These are phyloP conservation scores for Apotomis betuletana DNA, from an alignment of 2,888 invertebrate genomes.

Conservation along the genomic window DNA sequence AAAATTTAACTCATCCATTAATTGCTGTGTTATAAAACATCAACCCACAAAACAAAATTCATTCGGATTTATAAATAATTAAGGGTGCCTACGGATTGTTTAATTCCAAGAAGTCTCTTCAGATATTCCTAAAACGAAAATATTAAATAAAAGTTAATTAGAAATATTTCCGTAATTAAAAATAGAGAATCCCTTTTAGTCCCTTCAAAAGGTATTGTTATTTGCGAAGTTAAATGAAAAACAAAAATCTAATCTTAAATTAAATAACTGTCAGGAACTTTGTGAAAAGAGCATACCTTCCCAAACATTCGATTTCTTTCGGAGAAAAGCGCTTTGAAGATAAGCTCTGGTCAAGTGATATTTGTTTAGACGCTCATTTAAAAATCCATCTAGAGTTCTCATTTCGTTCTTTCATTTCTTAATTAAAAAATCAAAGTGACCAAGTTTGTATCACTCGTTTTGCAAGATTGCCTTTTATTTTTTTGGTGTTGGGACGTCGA, in stretches of 20 bases:
- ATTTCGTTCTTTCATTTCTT: conserved; percentile 29
- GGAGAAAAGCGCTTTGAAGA: conserved; percentile 30
- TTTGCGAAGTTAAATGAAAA: neutral
- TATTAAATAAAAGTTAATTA: neutral
- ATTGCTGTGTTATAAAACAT: too few species aligned
- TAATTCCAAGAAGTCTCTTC: too few species aligned
- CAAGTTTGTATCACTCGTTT: conserved; percentile 20
- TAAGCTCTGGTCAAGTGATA: conserved; percentile 36
- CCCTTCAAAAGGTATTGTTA: neutral
- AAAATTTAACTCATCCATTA: too few species aligned
- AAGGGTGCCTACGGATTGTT: too few species aligned
- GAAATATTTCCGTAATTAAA: neutral
- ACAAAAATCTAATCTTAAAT: conserved; percentile 12
- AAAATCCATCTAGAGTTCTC: conserved; percentile 25
- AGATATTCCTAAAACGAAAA: neutral
- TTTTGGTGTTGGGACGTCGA: conserved; percentile 1
- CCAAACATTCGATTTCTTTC: conserved; percentile 26
- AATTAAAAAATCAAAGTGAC: conserved; percentile 40
- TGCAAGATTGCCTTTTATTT: conserved; percentile 29
- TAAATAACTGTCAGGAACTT: conserved; percentile 10
- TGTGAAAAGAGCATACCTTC: conserved; percentile 8
- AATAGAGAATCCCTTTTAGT: neutral
- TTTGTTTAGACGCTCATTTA: conserved; percentile 33
- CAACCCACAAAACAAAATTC: too few species aligned
- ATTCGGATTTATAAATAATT: too few species aligned